Evolutionary conservation across 2,113 vertebrate species (phyloP), one percentile per base, ranked within the genome.

Genomic region (Megaleporinus macrocephalus): DNA sequence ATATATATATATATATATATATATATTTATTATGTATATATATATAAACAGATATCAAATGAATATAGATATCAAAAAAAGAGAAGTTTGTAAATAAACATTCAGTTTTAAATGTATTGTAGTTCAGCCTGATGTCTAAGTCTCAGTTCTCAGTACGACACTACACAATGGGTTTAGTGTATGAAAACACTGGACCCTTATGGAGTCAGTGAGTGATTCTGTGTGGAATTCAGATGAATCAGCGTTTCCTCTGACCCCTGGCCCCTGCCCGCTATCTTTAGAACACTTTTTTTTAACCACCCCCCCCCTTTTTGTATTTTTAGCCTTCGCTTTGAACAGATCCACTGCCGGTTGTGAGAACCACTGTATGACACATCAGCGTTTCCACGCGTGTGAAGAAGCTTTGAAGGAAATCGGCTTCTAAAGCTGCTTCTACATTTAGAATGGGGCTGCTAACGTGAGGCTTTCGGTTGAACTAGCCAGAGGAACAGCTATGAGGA

Each of bases 241-340:
- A 76, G 73, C 80, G 75, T 36, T 76, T 82, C 5, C 16, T 66
- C 27, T 66, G 63, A 66, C 27, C 63, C 5, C 27, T 66, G 63
- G 20, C 27, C 63, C 63, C 63, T 20, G 53, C 53, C 16, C 5
- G 53, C 18, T 66, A 20, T 66, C 16, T 41, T 30, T 47, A 16
- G 13, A 27, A 33, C 55, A 44, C 1, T 0, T 16, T 51, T 51
- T 55, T 55, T 20, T 55, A 22, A 7, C 7, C 4, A 3, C 0
- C 53, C 6, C 7, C 20, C 53, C 20, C 20, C 22, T 20, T 55
- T 55, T 22, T 55, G 53, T 55, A 55, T 55, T 55, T 55, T 55
- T 55, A 55, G 53, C 16, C 5, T 55, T 55, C 7, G 53, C 53
- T 55, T 55, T 55, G 53, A 55, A 55, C 53, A 22, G 20, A 55